Conservation (phyloP, 2,113 vertebrate species). For the Lonchura striata region DNA sequence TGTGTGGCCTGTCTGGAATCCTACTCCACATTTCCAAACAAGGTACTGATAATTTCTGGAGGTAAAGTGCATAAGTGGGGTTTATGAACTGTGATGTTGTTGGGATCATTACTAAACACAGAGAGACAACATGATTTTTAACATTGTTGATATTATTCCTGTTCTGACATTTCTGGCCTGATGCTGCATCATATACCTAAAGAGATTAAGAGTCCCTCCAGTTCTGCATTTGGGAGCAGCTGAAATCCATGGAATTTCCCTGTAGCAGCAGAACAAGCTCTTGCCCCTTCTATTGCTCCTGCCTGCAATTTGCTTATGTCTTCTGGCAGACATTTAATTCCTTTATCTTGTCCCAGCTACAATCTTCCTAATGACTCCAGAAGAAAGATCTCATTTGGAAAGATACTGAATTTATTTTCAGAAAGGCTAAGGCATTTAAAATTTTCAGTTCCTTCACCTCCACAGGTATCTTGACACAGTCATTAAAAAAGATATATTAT, state of each 20-base stretch:
- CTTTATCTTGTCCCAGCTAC: conserved; percentile 69
- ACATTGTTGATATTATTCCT: background rate
- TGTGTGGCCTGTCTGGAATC: background rate
- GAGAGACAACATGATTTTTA: background rate
- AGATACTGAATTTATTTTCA: conserved; percentile 65
- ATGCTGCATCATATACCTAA: background rate
- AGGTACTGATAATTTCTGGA: background rate
- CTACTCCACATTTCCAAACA: background rate
- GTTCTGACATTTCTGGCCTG: background rate
- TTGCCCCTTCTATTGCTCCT: background rate
- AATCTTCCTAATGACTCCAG: conserved; percentile 65
- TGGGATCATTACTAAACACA: background rate
- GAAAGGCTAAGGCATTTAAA: conserved; percentile 68
- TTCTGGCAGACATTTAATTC: conserved; percentile 55
- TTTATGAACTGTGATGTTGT: background rate
- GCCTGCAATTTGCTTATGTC: conserved; percentile 57
- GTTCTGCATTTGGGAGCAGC: background rate
- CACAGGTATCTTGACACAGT: conserved; percentile 50
- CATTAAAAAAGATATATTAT: conserved; percentile 14
- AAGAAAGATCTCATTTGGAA: conserved; percentile 66
- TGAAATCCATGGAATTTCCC: background rate
- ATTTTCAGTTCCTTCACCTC: conserved; percentile 52
- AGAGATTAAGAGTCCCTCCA: background rate
- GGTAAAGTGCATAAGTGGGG: background rate
- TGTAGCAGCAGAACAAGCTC: background rate